A percentile compares a stretch with the other conserved stretches of the same genome.
Evolutionary conservation across 2,888 invertebrate species (phyloP).

Genomic region (Lamproptera curius): DNA sequence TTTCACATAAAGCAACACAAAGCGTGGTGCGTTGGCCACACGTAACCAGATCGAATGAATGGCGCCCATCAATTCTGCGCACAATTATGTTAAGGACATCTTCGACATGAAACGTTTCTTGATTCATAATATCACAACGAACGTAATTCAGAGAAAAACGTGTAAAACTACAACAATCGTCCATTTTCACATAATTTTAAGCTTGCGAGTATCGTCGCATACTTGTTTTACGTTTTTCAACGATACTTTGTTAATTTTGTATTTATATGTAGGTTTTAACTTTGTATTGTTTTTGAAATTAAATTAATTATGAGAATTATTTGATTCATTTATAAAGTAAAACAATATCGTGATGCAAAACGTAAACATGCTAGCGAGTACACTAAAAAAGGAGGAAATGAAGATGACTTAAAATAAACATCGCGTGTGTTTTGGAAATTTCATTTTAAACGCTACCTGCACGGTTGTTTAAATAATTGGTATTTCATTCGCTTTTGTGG

Average conservation of each 20-base stretch:
- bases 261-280: too few species aligned
- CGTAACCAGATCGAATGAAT: constrained; percentile 6
- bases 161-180: constrained; percentile 8
- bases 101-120: constrained; percentile 4
- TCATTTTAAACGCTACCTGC: not conserved
- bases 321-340: too few species aligned
- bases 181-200: not conserved
- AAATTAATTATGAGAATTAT: too few species aligned
- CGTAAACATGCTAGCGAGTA: too few species aligned
- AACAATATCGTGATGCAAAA: too few species aligned
- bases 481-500: not conserved
- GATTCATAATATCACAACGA: constrained; percentile 10
- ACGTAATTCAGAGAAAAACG: constrained; percentile 13
- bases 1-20: constrained; percentile 2
- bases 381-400: too few species aligned
- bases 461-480: not conserved
- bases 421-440: not conserved
- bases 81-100: constrained; percentile 13
- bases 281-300: too few species aligned
- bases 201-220: not conserved
- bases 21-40: constrained; percentile 3
- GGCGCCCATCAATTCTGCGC: constrained; percentile 7
- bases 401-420: too few species aligned
- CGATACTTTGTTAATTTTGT: too few species aligned
- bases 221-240: too few species aligned